Conservation (phyloP, 2,113 vertebrate species). For the Blennius ocellaris region DNA sequence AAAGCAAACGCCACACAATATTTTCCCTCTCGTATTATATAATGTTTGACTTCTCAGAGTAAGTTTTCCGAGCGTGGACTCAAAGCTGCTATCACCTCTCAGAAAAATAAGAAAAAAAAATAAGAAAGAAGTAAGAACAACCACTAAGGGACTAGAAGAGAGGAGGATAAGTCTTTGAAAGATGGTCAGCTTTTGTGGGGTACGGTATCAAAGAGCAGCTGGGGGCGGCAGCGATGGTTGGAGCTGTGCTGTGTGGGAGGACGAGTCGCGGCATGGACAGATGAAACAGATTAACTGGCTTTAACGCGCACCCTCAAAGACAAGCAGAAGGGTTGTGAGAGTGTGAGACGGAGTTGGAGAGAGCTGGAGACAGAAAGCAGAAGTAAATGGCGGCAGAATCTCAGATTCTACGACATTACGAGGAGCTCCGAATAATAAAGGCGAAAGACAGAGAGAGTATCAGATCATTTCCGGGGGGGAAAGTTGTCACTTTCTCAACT, state of each 20-base stretch:
- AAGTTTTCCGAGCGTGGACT: slow-evolving; percentile 46
- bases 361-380: slow-evolving; percentile 9
- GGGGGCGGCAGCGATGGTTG: slow-evolving; percentile 62
- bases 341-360: slow-evolving; percentile 14
- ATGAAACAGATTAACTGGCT: slow-evolving; percentile 74
- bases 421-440: background rate
- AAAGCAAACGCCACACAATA: slow-evolving; percentile 52
- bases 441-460: background rate
- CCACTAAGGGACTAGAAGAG: slow-evolving; percentile 49
- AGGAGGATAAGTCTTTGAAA: slow-evolving; percentile 62
- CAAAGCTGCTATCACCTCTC: slow-evolving; percentile 41
- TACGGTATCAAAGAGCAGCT: slow-evolving; percentile 69
- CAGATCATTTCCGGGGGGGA: background rate
- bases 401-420: slow-evolving; percentile 1
- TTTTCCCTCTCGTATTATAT: slow-evolving; percentile 64
- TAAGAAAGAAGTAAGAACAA: slow-evolving; percentile 29
- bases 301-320: slow-evolving; percentile 52
- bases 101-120: slow-evolving; percentile 27
- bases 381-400: slow-evolving; percentile 8
- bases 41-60: slow-evolving; percentile 43
- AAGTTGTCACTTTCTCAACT: background rate
- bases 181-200: slow-evolving; percentile 70
- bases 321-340: slow-evolving; percentile 7
- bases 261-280: slow-evolving; percentile 68
- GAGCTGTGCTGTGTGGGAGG: slow-evolving; percentile 71